A percentile compares a stretch with the other conserved stretches of the same genome.
Evolutionary conservation across 2,888 invertebrate genomes (phyloP).

Genomic region (Digitonthophagus gazella): DNA sequence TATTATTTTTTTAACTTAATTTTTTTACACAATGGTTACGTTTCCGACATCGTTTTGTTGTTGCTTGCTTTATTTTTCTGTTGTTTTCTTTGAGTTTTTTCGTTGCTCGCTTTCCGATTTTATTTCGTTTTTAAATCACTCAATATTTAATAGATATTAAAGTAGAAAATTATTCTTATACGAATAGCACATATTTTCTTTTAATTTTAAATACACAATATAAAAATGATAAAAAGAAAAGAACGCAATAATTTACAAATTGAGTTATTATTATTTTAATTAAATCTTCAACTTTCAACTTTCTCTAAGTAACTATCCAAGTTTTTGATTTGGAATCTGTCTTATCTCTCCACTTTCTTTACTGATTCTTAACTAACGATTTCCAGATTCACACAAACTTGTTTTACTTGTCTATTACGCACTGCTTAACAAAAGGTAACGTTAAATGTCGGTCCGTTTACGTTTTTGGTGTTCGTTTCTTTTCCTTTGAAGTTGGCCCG

Average conservation of each 20-base stretch:
- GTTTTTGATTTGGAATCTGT: background rate
- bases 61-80: background rate
- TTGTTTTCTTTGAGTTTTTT: background rate
- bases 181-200: slow-evolving; percentile 18
- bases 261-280: too few species aligned
- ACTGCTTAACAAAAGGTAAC: slow-evolving; percentile 26
- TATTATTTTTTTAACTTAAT: slow-evolving; percentile 29
- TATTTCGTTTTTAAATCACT: background rate
- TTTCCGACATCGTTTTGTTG: background rate
- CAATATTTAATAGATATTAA: slow-evolving; percentile 1
- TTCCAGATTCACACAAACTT: slow-evolving; percentile 10
- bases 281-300: background rate
- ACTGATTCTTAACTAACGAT: slow-evolving; percentile 14
- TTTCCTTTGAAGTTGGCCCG: slow-evolving; percentile 20
- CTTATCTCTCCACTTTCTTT: slow-evolving; percentile 1
- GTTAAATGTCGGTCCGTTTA: slow-evolving; percentile 27
- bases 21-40: slow-evolving; percentile 17
- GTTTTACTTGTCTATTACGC: slow-evolving; percentile 21
- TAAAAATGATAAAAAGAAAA: slow-evolving; percentile 12
- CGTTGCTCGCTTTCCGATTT: background rate
- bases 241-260: background rate
- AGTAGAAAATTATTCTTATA: background rate
- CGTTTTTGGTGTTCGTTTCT: slow-evolving; percentile 22
- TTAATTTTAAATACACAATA: slow-evolving; percentile 7
- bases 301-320: too few species aligned